Conservation (phyloP, 2,113 vertebrate species). For the Stegastes partitus region DNA sequence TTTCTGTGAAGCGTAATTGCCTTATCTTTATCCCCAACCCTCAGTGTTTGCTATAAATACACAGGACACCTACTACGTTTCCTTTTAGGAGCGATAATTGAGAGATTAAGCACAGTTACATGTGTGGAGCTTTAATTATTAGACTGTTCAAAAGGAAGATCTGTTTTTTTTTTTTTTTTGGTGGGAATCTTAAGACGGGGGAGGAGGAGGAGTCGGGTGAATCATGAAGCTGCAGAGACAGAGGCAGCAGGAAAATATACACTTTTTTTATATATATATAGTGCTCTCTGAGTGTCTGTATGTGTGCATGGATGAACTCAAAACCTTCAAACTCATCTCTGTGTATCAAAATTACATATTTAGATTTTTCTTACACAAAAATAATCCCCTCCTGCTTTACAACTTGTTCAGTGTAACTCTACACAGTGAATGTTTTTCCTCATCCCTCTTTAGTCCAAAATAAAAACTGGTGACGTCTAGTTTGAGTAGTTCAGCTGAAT, state of each 20-base stretch:
- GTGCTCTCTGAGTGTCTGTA: not conserved
- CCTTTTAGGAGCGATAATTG: constrained; percentile 20
- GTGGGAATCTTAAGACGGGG: not conserved
- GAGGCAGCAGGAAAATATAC: not conserved
- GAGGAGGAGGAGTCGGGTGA: constrained; percentile 1
- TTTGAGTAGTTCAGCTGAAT: no score
- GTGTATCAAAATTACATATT: no score
- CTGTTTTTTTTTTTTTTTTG: not conserved
- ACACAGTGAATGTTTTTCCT: no score
- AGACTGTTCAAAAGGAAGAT: not conserved
- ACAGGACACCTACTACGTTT: not conserved
- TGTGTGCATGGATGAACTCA: not conserved
- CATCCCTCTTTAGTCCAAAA: no score
- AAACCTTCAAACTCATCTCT: no score
- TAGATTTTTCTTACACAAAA: no score
- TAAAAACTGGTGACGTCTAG: no score
- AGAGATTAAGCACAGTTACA: constrained; percentile 3
- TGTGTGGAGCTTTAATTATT: not conserved
- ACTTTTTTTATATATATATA: no score
- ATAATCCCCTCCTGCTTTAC: no score
- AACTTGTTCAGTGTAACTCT: no score
- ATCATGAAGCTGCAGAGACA: constrained; percentile 6
- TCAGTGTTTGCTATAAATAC: constrained; percentile 18
- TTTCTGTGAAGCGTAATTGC: constrained; percentile 13
- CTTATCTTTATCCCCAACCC: constrained; percentile 19